Evolutionary conservation across 2,797 vertebrate genomes (phyloP), one percentile per base, ranked within the genome.

Genomic region (Netta rufina): DNA sequence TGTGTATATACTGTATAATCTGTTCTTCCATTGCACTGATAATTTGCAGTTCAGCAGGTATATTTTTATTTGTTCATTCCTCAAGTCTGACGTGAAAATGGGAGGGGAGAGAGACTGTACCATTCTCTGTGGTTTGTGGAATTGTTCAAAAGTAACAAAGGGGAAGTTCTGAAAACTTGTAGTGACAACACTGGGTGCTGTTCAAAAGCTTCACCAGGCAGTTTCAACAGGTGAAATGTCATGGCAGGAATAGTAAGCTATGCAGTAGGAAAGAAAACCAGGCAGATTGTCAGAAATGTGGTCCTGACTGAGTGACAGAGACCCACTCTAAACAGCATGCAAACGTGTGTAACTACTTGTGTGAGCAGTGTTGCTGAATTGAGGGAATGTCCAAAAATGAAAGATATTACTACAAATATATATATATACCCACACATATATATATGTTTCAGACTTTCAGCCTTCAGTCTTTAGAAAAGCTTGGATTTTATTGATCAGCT

Each of bases 401-500:
- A 84, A 72, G 22, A n/a, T 75, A 82, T 32, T 82, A 16, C 43
- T 54, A 66, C 49, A 83, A 36, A 45, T 36, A 33, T 9, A 43
- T 56, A 54, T 56, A 58, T 51, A 58, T 90, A 25, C 13, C 13
- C 24, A 66, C 54, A 80, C 36, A 32, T 30, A 36, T 11, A 43
- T 36, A 36, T 11, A 47, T 60, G 54, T 91, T 74, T 43, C 56
- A 77, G 58, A 24, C 27, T 88, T 86, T 86, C 33, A 83, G n/a
- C 24, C 45, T 85, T 87, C 2, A 1, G 6, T 69, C 64, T 92
- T 2, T 70, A 43, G n/a, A 95, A 81, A 73, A 76, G 20, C 45
- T 90, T 81, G 27, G 6, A 27, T 93, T 92, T 79, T 88, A 91
- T 57, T 61, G 61, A 47, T 71, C 81, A 87, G 67, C 32, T 93